phyloP scores from a whole-genome alignment of 2,888 invertebrate genomes.

The Acrocera orbiculus region DNA sequence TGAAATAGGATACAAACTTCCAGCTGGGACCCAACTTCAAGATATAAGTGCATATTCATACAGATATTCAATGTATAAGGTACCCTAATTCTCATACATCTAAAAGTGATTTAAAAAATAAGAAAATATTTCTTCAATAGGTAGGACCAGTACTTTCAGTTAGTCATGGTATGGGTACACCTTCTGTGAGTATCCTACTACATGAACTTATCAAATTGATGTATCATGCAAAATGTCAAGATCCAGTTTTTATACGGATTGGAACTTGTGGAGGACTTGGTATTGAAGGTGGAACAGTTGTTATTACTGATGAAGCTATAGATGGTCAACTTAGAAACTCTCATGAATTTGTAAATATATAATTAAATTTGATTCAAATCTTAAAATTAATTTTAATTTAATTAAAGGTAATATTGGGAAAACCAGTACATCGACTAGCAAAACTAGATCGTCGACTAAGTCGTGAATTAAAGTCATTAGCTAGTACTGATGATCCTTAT shows the following conservation, averaged over 20 bases:
- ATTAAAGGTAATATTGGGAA: conserved; percentile 67
- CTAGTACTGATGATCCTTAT: conserved; percentile 61
- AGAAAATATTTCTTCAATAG: conserved; percentile 8
- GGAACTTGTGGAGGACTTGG: conserved; percentile 91
- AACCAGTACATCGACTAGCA: conserved; percentile 62
- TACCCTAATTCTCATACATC: conserved; percentile 29
- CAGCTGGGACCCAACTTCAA: conserved; percentile 68
- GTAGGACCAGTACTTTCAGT: conserved; percentile 31
- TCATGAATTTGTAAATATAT: conserved; percentile 57
- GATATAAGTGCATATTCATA: conserved; percentile 86
- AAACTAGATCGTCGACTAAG: conserved; percentile 66
- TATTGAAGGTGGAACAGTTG: conserved; percentile 80
- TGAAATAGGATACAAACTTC: conserved; percentile 76
- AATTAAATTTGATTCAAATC: background rate
- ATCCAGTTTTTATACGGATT: conserved; percentile 85
- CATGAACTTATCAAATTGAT: conserved; percentile 94
- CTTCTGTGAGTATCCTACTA: conserved; percentile 85
- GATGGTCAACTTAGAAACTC: conserved; percentile 70
- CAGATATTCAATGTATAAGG: conserved; percentile 91
- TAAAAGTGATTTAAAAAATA: background rate
- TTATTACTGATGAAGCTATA: conserved; percentile 82
- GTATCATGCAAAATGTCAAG: conserved; percentile 71
- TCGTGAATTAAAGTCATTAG: conserved; percentile 58
- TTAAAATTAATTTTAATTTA: too few species aligned
- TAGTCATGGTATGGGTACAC: conserved; percentile 91